Evolutionary conservation across 2,797 vertebrate genomes (phyloP).

Genomic region (Coluber constrictor): DNA sequence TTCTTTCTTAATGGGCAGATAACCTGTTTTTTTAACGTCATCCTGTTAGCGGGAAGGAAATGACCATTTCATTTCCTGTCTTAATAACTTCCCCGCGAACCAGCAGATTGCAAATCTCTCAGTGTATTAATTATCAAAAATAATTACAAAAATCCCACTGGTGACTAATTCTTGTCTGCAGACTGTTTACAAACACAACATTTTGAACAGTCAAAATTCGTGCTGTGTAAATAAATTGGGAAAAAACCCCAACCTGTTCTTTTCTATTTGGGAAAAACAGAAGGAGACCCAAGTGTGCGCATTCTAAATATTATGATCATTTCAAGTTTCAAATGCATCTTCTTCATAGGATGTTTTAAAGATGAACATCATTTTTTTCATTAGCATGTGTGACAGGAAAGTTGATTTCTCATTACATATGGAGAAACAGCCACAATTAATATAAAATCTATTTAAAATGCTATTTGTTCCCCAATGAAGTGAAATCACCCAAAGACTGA

Average conservation of each 20-base stretch:
- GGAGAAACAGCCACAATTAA: conserved; percentile 7
- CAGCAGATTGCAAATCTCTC: neutral
- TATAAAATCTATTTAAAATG: conserved; percentile 26
- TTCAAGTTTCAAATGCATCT: neutral
- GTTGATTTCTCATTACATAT: conserved; percentile 16
- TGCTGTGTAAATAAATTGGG: neutral
- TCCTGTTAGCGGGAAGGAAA: neutral
- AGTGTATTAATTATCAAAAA: conserved; percentile 10
- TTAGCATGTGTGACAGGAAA: neutral
- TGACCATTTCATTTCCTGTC: neutral
- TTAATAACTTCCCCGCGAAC: neutral
- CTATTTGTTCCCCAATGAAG: neutral
- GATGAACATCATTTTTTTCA: conserved; percentile 16
- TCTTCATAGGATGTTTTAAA: neutral
- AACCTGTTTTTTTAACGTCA: conserved; percentile 10
- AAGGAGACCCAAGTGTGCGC: neutral
- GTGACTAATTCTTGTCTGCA: conserved; percentile 20
- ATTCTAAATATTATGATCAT: neutral
- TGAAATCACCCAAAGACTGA: neutral
- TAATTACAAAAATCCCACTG: neutral
- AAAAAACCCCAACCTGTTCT: neutral
- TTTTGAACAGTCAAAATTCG: neutral
- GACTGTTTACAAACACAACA: conserved; percentile 22
- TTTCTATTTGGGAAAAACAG: neutral
- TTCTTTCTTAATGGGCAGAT: neutral